Base-by-base conservation (phyloP, 2,797 vertebrate genomes). In the Etheostoma perlongum region DNA sequence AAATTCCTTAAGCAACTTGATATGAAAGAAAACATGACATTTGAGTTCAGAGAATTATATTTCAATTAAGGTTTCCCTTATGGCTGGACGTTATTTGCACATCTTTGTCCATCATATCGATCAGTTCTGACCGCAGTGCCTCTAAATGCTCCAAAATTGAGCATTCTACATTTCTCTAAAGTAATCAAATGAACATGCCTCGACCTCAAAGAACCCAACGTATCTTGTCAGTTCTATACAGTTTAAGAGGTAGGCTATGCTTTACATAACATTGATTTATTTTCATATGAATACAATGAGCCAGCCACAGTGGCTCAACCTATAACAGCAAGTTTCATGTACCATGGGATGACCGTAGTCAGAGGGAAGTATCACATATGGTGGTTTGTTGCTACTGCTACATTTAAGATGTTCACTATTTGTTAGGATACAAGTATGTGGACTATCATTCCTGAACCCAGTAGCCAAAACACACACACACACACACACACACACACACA, bases 1-100 rank as follows among this genome's bases (percentile, higher is more conserved):
- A 85, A 54, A 85, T 80, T 89, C 80, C 82, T 74, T 16, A 9
- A 74, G 59, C 75, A 44, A 40, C 79, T 33, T 33, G 64, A 53
- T 68, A 54, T 40, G 19, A 74, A 70, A 19, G n/a, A 79, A 65
- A 11, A 19, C 58, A 49, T 47, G 5, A 67, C 54, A n/a, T 65
- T 58, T 42, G 51, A 79, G 33, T 53, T 47, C 25, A 74, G 75
- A 14, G 16, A 21, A 16, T 67, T 73, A 2, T 23, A n/a, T 68
- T 68, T 67, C 15, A 78, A 55, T 75, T 54, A 62, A 11, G 21
- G 5, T 11, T 61, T 81, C 74, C 67, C 61, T 65, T 46, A 52
- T n/a, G 18, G 62, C n/a, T 42, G 48, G 46, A 70, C 42, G 73
- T 25, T 16, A 51, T 42, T 71, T 69, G 61, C 5, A 65, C 16